Evolutionary conservation across 2,888 invertebrate genomes (phyloP).

Genomic region (Cephus runcator): DNA sequence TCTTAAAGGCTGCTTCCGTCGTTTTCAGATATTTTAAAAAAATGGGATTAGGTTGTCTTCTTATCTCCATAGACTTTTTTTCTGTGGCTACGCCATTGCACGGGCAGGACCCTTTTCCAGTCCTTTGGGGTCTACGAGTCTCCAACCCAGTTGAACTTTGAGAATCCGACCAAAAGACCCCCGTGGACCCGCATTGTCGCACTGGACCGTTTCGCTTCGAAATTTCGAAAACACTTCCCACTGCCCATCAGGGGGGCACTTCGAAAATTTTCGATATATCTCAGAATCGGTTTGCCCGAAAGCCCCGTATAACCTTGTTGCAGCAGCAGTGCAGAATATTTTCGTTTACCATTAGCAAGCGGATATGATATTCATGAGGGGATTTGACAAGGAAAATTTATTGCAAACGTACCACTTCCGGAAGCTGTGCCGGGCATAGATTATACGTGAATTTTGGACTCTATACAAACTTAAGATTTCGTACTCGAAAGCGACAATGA

Average conservation of each 20-base stretch:
- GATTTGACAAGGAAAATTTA: neutral
- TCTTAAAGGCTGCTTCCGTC: neutral
- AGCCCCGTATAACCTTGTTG: neutral
- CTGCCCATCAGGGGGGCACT: neutral
- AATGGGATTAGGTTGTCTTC: neutral
- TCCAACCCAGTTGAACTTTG: neutral
- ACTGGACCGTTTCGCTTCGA: neutral
- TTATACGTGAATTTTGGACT: neutral
- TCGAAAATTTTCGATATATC: neutral
- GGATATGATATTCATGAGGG: neutral
- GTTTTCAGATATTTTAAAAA: neutral
- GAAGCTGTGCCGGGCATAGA: neutral
- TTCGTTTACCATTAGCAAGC: neutral
- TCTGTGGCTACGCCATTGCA: neutral
- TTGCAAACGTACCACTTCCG: neutral
- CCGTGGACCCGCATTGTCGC: neutral
- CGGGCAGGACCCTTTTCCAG: neutral
- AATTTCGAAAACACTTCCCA: neutral
- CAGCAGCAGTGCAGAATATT: neutral
- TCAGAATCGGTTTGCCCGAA: neutral
- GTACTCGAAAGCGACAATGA: neutral
- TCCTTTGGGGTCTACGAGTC: neutral
- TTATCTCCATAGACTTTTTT: neutral
- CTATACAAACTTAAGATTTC: neutral
- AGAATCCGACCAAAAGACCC: neutral